A percentile compares a stretch with the other conserved stretches of the same genome.
phyloP scores from a whole-genome alignment of 2,113 vertebrate genomes.

The Conger conger region DNA sequence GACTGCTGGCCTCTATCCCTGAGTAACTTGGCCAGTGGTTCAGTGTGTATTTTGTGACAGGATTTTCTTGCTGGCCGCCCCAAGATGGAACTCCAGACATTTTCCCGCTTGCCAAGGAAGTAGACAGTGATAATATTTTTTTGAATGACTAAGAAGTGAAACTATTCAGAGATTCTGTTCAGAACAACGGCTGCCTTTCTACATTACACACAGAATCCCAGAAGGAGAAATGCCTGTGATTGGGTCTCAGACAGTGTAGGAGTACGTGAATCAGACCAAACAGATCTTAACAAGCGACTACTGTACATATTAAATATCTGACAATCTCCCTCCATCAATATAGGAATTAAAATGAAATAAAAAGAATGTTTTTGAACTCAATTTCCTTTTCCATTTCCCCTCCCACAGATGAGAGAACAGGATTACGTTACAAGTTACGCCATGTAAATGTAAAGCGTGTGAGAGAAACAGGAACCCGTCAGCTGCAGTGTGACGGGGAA shows the following conservation, averaged over 20 bases:
- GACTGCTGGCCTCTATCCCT: background rate
- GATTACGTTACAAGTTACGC: too few relatives aligned
- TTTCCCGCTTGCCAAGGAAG: background rate
- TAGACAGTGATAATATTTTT: slow-evolving; percentile 3
- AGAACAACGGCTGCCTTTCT: background rate
- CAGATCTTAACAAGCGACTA: background rate
- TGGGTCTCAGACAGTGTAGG: background rate
- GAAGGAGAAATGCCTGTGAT: background rate
- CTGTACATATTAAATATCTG: background rate
- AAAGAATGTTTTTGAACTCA: too few relatives aligned
- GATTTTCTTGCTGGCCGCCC: background rate
- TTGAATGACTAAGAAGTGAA: background rate
- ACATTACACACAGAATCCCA: background rate
- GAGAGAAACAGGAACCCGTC: too few relatives aligned
- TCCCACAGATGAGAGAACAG: too few relatives aligned
- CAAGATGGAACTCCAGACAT: background rate
- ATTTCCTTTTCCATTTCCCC: too few relatives aligned
- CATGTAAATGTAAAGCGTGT: too few relatives aligned
- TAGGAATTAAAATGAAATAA: background rate
- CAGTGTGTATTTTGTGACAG: background rate
- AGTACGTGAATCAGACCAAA: background rate
- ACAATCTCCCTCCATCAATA: background rate
- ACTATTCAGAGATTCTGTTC: background rate
- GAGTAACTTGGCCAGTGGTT: background rate
- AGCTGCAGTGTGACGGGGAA: too few relatives aligned